Base-by-base conservation (phyloP, 2,113 vertebrate genomes). In the Chaetops frenatus region DNA sequence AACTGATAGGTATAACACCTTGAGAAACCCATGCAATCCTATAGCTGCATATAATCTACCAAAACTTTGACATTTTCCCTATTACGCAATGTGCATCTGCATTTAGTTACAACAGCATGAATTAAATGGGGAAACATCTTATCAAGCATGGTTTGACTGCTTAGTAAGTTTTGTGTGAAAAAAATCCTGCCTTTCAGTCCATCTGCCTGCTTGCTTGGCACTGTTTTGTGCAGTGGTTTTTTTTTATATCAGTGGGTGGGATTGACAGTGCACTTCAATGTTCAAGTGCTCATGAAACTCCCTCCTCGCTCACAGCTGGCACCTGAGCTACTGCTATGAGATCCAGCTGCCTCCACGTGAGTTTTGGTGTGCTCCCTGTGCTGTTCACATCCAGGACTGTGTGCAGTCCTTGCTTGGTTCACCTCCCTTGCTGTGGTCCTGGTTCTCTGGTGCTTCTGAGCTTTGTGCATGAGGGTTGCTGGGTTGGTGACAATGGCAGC, bases 301-400 rank as follows among this genome's bases (percentile, higher is more conserved):
- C 18, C 51, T 74, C 22, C 17, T 27, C 29, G 10, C 2, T 15
- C 58, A 36, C 25, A 45, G 10, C 15, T 73, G 35, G 29, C 64
- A 29, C 13, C 51, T 67, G 66, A 58, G 56, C 51, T 82, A 11
- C 44, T 72, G 20, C 40, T 67, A 15, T 15, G 33, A 47, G 48
- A 76, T 44, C 44, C 40, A 72, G 71, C 6, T 82, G 57, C 28
- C 18, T n/a, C 24, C 27, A 7, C 0, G 0, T 0, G 1, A 7
- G 11, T 87, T 81, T 87, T 12, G 3, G 14, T 18, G 31, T 6
- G 2, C 7, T 82, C 28, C 56, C 33, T 45, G 42, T 42, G 54
- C 36, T 78, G 24, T 38, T 86, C 13, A 10, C 3, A 1, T 90
- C 58, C 27, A 51, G 58, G 13, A 42, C 57, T 28, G 5, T 9